Evolutionary conservation across 2,888 invertebrate genomes (phyloP).

Genomic region (Amphimallon solstitiale): DNA sequence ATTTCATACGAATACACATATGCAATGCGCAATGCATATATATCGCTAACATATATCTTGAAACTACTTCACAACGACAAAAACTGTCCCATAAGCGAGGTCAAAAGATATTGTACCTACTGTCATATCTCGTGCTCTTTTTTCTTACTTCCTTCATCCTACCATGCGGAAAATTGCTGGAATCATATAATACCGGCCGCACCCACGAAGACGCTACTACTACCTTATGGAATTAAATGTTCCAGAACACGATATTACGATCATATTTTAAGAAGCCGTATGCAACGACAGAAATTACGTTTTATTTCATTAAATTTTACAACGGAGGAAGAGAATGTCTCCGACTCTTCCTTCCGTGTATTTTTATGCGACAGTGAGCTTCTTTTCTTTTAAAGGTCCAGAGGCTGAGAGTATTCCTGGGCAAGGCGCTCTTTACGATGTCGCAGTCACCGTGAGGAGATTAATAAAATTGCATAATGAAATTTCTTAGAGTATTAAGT

Average conservation of each 20-base stretch:
- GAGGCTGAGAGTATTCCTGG: too few relatives aligned
- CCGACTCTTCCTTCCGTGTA: slow-evolving; percentile 1
- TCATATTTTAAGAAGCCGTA: slow-evolving; percentile 24
- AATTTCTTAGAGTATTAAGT: slow-evolving; percentile 24
- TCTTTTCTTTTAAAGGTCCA: too few relatives aligned
- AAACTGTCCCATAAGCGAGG: background rate
- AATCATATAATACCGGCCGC: slow-evolving; percentile 3
- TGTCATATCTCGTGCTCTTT: background rate
- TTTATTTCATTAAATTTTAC: slow-evolving; percentile 31
- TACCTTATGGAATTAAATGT: slow-evolving; percentile 38
- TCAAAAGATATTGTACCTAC: background rate
- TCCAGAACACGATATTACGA: slow-evolving; percentile 34
- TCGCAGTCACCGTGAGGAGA: background rate
- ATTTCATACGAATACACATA: too few relatives aligned
- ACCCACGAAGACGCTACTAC: background rate
- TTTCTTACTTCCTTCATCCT: background rate
- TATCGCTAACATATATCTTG: too few relatives aligned
- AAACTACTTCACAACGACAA: background rate
- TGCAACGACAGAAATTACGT: slow-evolving; percentile 33
- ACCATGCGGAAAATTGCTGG: slow-evolving; percentile 25
- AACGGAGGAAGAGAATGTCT: background rate
- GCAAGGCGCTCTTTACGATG: too few relatives aligned
- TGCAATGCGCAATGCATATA: too few relatives aligned
- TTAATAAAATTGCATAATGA: slow-evolving; percentile 20
- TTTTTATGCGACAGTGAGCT: slow-evolving; percentile 5